Evolutionary conservation across 2,113 vertebrate genomes (phyloP), one percentile per base, ranked within the genome.

Genomic region (Neogobius melanostomus): DNA sequence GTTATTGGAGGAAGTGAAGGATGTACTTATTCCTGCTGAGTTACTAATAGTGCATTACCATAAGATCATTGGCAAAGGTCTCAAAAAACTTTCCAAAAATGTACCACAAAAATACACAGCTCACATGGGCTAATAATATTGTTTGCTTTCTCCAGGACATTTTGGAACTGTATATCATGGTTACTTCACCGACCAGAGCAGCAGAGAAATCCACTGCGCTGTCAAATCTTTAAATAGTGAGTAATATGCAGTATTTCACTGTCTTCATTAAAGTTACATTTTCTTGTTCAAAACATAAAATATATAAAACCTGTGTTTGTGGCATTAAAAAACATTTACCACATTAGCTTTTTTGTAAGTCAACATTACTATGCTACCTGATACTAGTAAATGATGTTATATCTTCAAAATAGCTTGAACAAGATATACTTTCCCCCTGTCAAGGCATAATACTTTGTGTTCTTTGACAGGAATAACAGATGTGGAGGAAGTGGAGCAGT

Each of bases 101-200:
- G 3, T 42, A 59, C 5, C 54, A 36, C 10, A 57, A 36, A 6
- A 11, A 36, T 56, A 21, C 21, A 42, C 53, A 11, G 21, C 16
- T 57, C 54, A 59, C 11, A 17, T 17, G 7, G 15, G 7, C 6
- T 53, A 53, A 5, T 11, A 3, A 28, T 8, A 17, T 48, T 70
- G 8, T 69, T 28, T 78, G 10, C 63, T 71, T 6, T 66, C 62
- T 74, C 44, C 76, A 99, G 98, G 98, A 46, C 96, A 99, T 77
- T 99, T 99, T 61, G 98, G 98, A 53, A 95, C 95, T 0, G 98
- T 99, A 78, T 99, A 96, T 87, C 98, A 98, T 0, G 96, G 98
- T 69, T 95, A 94, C 76, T 95, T 97, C 66, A 92, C 6, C 3
- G 95, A 97, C 28, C 85, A 92, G 0, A 88, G 89, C 66, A 87